These are phyloP conservation scores for Cyrtorhinus lividipennis DNA, from an alignment of 1,140 invertebrate species.

Conservation along the genomic window DNA sequence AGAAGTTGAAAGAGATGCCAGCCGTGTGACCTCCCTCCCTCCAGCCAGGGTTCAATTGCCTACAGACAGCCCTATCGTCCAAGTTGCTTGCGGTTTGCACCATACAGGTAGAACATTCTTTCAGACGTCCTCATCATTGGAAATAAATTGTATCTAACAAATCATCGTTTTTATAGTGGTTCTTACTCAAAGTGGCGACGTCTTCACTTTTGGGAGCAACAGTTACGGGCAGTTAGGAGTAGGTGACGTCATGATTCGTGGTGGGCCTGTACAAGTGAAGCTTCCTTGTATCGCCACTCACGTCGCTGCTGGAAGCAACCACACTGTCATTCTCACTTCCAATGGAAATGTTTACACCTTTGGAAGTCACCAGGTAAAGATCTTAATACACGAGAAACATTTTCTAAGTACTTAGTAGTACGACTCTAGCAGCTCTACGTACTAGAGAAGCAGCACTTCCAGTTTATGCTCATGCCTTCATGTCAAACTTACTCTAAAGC, in stretches of 20 bases:
- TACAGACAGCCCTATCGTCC: constrained; percentile 52
- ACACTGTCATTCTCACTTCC: constrained; percentile 76
- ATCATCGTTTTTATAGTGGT: constrained; percentile 41
- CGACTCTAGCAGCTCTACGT: too few relatives aligned
- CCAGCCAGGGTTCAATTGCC: constrained; percentile 58
- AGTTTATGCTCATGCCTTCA: too few relatives aligned
- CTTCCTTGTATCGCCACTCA: constrained; percentile 50
- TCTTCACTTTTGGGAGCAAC: constrained; percentile 87
- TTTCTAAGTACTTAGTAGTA: too few relatives aligned
- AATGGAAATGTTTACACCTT: constrained; percentile 89
- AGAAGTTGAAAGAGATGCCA: constrained; percentile 44
- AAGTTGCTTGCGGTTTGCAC: constrained; percentile 79
- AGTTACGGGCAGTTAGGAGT: constrained; percentile 85
- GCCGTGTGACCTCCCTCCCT: constrained; percentile 56
- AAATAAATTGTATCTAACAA: not conserved
- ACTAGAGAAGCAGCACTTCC: too few relatives aligned
- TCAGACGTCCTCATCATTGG: constrained; percentile 2
- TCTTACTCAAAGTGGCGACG: constrained; percentile 51
- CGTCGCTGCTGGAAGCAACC: constrained; percentile 86
- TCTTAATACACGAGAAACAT: too few relatives aligned
- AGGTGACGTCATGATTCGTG: constrained; percentile 63
- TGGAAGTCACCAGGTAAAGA: constrained; percentile 67
- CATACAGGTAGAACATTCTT: constrained; percentile 53
- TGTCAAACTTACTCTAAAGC: too few relatives aligned
- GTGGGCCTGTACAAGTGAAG: constrained; percentile 58